phyloP scores from a whole-genome alignment of 2,888 invertebrate genomes.

The Tenthredo mesomela region DNA sequence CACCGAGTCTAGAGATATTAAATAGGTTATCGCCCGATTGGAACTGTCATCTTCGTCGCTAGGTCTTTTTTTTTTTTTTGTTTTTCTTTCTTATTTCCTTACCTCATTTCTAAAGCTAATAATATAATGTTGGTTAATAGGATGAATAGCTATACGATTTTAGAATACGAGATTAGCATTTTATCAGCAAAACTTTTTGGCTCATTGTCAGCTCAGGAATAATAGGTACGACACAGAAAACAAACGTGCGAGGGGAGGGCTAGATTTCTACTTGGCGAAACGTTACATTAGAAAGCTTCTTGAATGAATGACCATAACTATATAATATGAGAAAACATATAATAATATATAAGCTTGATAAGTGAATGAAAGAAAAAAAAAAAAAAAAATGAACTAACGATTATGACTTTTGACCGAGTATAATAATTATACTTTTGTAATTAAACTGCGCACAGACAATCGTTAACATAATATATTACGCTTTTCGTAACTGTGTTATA shows the following conservation, averaged over 20 bases:
- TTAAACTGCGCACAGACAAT: background rate
- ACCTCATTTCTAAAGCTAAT: background rate
- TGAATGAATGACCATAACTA: background rate
- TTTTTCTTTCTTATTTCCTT: background rate
- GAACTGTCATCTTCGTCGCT: background rate
- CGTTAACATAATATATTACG: background rate
- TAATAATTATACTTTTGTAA: background rate
- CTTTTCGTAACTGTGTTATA: conserved; percentile 31
- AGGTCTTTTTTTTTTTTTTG: background rate
- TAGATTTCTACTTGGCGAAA: conserved; percentile 40
- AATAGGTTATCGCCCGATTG: conserved; percentile 26
- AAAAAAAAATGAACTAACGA: background rate
- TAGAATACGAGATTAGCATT: background rate
- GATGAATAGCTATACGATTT: background rate
- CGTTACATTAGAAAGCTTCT: conserved; percentile 41
- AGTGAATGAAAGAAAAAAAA: background rate
- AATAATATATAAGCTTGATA: background rate
- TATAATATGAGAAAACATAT: background rate
- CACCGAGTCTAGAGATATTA: background rate
- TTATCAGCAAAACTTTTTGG: background rate
- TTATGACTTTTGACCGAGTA: conserved; percentile 21
- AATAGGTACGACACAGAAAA: background rate
- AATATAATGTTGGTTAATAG: background rate
- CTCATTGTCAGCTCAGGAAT: background rate
- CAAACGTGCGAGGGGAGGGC: conserved; percentile 5